Base-by-base conservation (phyloP, 2,888 invertebrate genomes). In the Dicyrtomina minuta region DNA sequence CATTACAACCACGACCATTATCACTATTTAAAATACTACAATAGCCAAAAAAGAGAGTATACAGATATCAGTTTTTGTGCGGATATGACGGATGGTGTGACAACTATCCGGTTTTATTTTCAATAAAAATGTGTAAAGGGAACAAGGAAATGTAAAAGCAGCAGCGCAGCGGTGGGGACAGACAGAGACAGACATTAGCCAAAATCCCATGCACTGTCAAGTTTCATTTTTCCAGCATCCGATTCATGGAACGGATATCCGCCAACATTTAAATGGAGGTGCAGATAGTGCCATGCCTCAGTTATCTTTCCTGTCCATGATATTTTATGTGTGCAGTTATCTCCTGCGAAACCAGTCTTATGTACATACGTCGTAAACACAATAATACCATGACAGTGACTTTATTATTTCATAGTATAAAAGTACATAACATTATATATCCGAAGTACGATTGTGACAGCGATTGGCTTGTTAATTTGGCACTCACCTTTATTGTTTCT, bases 171-270 rank as follows among this genome's bases (percentile, higher is more conserved):
- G 33, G 33, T 33, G n/a, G n/a, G n/a, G n/a, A n/a, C n/a, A n/a
- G n/a, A n/a, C n/a, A n/a, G n/a, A n/a, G n/a, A n/a, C n/a, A 13
- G 43, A 41, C 13, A 46, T 46, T 46, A 46, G 46, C 46, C 24
- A 55, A 55, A 24, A 55, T 41, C 15, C 8, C 12, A 4, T 24
- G 13, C 26, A 26, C n/a, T 33, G 15, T 56, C 24, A 10, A 56
- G 13, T 59, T 41, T 24, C 59, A 41, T 43, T 46, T 49, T 43
- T 61, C 49, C 61, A 49, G 61, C 46, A 46, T 44, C 61, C 41
- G 17, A 60, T n/a, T 43, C 60, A 62, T 49, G 62, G 62, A 62
- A 13, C 62, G 62, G 62, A 62, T 49, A 62, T 62, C 62, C 62
- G 62, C 33, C 49, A 22, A 43, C 33, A n/a, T n/a, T 33, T 33